These are phyloP conservation scores for Tetraodon nigroviridis DNA, from an alignment of 2,113 vertebrate species.

Conservation along the genomic window DNA sequence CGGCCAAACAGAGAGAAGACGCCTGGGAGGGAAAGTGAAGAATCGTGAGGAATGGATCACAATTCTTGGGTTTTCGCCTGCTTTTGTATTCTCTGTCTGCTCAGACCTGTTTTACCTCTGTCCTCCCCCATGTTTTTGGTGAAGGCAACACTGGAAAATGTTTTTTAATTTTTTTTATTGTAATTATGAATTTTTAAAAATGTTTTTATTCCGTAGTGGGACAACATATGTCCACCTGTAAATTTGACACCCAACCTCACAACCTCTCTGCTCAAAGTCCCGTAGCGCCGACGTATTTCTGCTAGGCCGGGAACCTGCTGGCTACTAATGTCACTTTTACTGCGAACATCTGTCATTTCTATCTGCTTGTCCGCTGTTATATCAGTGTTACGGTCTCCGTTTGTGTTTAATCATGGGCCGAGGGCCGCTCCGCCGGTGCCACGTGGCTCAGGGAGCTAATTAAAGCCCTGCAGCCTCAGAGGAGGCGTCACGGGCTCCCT, in stretches of 20 bases:
- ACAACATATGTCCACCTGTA: neutral
- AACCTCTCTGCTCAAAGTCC: no score
- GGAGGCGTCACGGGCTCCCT: conserved; percentile 9
- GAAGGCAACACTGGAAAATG: neutral
- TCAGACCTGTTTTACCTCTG: no score
- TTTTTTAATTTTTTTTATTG: neutral
- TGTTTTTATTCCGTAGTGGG: no score
- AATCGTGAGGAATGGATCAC: neutral
- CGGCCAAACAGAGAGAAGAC: conserved; percentile 89
- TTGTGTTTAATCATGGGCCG: neutral
- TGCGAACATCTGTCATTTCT: no score
- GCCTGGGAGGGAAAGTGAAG: conserved; percentile 88
- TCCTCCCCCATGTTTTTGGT: neutral
- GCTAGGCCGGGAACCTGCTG: neutral
- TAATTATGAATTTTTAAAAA: neutral
- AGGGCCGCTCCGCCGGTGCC: conserved; percentile 17
- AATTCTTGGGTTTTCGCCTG: conserved; percentile 21
- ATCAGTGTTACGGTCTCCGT: neutral
- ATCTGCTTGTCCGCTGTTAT: neutral
- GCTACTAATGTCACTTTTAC: neutral
- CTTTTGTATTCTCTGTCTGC: neutral
- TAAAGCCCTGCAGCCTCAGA: conserved; percentile 23
- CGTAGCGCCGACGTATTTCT: no score
- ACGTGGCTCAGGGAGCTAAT: conserved; percentile 42
- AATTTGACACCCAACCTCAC: neutral